Conservation (phyloP, 2,113 vertebrate genomes). For the Castor canadensis region DNA sequence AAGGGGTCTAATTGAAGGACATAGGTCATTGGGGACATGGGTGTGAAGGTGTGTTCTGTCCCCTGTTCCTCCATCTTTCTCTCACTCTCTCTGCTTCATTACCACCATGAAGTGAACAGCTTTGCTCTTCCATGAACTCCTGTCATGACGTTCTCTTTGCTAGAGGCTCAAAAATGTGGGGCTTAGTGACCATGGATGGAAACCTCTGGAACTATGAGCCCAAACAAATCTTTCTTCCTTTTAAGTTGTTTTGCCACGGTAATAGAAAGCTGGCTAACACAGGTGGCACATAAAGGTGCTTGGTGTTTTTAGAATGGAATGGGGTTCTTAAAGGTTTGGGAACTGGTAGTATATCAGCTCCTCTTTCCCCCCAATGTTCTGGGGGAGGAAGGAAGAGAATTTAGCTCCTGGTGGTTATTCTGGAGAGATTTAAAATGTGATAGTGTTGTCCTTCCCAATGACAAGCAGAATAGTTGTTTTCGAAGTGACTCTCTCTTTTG, state of each 20-base stretch:
- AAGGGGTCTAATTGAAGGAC: too few species aligned
- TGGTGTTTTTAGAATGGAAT: background rate
- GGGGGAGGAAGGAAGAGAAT: background rate
- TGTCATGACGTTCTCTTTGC: background rate
- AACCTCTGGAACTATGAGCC: background rate
- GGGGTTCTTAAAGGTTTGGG: background rate
- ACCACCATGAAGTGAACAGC: background rate
- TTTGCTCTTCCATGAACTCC: background rate
- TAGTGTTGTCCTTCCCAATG: background rate
- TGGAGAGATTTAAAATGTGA: background rate
- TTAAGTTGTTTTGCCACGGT: background rate
- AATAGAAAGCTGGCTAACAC: background rate
- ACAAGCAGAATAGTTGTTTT: background rate
- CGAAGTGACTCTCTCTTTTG: background rate
- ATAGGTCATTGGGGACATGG: too few species aligned
- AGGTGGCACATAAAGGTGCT: background rate
- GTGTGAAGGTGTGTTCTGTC: background rate
- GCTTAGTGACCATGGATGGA: background rate
- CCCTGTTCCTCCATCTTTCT: background rate
- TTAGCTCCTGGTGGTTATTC: background rate
- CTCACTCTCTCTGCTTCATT: background rate
- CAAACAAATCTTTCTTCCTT: background rate
- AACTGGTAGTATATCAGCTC: background rate
- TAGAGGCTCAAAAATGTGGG: background rate
- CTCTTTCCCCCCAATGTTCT: background rate